Percentiles rank a stretch among this genome's conserved stretches.
These are phyloP conservation scores for Drosophila subquinaria DNA, from an alignment of 2,888 invertebrate genomes.

Conservation along the genomic window DNA sequence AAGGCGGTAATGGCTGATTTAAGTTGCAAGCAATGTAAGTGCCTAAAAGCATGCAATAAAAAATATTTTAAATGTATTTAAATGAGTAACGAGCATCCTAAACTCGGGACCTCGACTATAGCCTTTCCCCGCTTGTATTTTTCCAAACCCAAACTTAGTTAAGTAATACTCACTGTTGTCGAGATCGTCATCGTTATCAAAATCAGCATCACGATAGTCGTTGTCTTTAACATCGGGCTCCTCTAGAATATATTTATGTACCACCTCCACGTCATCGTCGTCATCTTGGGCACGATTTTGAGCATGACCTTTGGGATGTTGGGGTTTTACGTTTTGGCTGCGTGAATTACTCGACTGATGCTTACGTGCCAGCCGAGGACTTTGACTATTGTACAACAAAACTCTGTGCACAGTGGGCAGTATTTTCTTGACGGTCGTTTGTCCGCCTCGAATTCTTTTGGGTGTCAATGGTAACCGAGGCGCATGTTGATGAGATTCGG, in stretches of 20 bases:
- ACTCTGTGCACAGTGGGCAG: constrained; percentile 80
- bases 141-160: background rate
- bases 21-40: too few relatives aligned
- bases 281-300: constrained; percentile 22
- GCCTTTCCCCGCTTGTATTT: too few relatives aligned
- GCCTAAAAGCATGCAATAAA: too few relatives aligned
- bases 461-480: constrained; percentile 72
- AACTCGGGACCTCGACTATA: too few relatives aligned
- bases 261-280: background rate
- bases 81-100: too few relatives aligned
- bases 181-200: constrained; percentile 75
- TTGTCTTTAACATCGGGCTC: constrained; percentile 50
- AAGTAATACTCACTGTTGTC: constrained; percentile 70
- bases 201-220: constrained; percentile 54
- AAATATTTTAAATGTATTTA: too few relatives aligned
- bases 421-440: constrained; percentile 64
- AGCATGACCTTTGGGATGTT: constrained; percentile 49
- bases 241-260: constrained; percentile 44
- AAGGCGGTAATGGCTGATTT: too few relatives aligned
- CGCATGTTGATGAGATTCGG: constrained; percentile 19
- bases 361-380: constrained; percentile 79
- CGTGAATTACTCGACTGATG: constrained; percentile 62
- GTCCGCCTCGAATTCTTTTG: constrained; percentile 55
- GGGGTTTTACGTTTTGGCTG: constrained; percentile 44
- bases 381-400: constrained; percentile 82